Evolutionary conservation across 1,140 invertebrate genomes (phyloP), one percentile per base, ranked within the genome.

Genomic region (Scaptodrosophila lebanonensis): DNA sequence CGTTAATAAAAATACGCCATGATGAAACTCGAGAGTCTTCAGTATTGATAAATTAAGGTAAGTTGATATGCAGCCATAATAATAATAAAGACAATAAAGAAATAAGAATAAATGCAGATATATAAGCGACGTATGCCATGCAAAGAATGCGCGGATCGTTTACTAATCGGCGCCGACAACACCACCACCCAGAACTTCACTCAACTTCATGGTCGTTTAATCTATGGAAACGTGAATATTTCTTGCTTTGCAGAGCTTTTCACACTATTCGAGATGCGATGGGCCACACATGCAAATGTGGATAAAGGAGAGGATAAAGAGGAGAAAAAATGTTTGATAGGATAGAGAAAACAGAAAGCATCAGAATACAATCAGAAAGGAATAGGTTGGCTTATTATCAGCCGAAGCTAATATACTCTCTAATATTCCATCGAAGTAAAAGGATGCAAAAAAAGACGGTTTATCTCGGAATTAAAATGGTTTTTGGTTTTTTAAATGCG

Each of bases 251-350:
- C 59, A 4, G 57, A 63, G 58, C 53, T 54, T 63, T 44, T 50
- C 13, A 18, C 39, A 36, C 17, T 25, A 12, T 12, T 35, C 15
- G 12, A 44, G 12, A 44, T 18, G 9, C 45, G 40, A 42, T 42
- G 45, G 15, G 40, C n/a, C 25, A 53, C 56, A 18, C 54, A 38
- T 27, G 45, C 27, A 20, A 60, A 44, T 22, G 38, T 57, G 49
- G 50, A 36, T 50, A 57, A 57, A 62, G 59, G 59, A 62, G 52
- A 56, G 50, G 45, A 40, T n/a, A n/a, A n/a, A n/a, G n/a, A n/a
- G n/a, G n/a, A n/a, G n/a, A n/a, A n/a, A n/a, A n/a, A n/a, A n/a
- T n/a, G n/a, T n/a, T n/a, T n/a, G n/a, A n/a, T n/a, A n/a, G n/a
- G n/a, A n/a, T n/a, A n/a, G n/a, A n/a, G n/a, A n/a, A n/a, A n/a